Evolutionary conservation across 2,888 invertebrate species (phyloP), one percentile per base, ranked within the genome.

Genomic region (Diarsia brunnea): DNA sequence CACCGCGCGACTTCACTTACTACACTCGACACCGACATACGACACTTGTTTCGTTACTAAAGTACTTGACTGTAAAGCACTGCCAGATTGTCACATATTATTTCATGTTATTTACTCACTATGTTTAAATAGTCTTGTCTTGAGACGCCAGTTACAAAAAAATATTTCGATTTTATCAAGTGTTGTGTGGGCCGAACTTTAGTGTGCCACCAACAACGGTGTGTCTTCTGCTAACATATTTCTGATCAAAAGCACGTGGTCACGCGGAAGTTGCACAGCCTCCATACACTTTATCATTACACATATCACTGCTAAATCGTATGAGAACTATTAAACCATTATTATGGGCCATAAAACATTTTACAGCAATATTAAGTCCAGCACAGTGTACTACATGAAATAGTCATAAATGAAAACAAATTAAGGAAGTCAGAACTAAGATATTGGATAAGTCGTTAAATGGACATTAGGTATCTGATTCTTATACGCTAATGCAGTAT

Each of bases 341-440:
- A 78, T 86, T 79, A 84, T 58, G 47, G 27, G 16, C 55, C 58
- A 84, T 83, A 79, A 83, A 87, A 84, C 66, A 80, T 72, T 75
- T 86, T 64, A 81, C 69, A 67, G 73, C 78, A 74, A 70, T 64
- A 78, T 68, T 80, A 69, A 74, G 69, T 70, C 61, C 63, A 81
- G 31, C 63, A 49, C 45, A 73, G 49, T 63, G 45, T 49, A 67
- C 76, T 74, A 66, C 53, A 72, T 71, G 74, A 70, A 69, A 76
- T 69, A 74, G 31, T 69, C 67, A 87, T 81, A 88, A 88, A 86
- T 87, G 77, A 87, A 86, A 88, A 84, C 73, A 84, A 87, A 87
- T 82, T 74, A 80, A 82, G 87, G 87, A 87, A 88, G 80, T 87
- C 58, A 61, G 75, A 77, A 73, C 75, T 72, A 73, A 79, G 74